Evolutionary conservation across 2,797 vertebrate genomes (phyloP).

Genomic region (Xenops minutus): DNA sequence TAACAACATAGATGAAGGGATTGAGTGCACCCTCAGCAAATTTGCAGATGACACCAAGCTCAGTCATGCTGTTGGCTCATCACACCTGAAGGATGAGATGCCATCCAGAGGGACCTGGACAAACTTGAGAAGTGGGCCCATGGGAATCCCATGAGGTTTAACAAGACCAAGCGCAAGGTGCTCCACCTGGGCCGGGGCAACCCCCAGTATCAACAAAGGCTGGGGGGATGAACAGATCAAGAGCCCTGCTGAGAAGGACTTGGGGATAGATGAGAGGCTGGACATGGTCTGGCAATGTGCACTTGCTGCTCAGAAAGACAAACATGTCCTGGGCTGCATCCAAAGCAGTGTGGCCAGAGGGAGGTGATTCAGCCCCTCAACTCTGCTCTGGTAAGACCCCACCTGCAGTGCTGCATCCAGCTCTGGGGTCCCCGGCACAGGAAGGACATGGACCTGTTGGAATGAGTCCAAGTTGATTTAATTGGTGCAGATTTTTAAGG

Average conservation of each 20-base stretch:
- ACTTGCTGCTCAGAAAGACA: neutral
- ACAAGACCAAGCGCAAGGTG: neutral
- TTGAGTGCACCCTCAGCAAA: neutral
- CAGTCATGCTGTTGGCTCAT: neutral
- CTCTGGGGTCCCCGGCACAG: neutral
- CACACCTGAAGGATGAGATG: too few species aligned
- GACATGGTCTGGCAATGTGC: neutral
- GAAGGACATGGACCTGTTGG: neutral
- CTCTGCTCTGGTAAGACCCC: neutral
- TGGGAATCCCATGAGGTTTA: rapidly evolving
- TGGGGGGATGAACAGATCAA: neutral
- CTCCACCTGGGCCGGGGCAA: rapidly evolving
- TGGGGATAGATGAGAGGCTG: neutral
- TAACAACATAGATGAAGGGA: neutral
- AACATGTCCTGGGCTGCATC: neutral
- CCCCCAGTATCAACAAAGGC: rapidly evolving
- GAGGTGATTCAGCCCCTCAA: neutral
- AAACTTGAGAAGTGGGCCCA: neutral
- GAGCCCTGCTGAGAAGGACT: neutral
- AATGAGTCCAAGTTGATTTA: rapidly evolving
- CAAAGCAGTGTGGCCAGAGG: neutral
- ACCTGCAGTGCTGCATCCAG: neutral
- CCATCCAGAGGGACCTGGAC: neutral
- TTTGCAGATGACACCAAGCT: neutral
- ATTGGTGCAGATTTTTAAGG: slow-evolving; percentile 10